Evolutionary conservation across 2,113 vertebrate species (phyloP).

Genomic region (Carettochelys insculpta): DNA sequence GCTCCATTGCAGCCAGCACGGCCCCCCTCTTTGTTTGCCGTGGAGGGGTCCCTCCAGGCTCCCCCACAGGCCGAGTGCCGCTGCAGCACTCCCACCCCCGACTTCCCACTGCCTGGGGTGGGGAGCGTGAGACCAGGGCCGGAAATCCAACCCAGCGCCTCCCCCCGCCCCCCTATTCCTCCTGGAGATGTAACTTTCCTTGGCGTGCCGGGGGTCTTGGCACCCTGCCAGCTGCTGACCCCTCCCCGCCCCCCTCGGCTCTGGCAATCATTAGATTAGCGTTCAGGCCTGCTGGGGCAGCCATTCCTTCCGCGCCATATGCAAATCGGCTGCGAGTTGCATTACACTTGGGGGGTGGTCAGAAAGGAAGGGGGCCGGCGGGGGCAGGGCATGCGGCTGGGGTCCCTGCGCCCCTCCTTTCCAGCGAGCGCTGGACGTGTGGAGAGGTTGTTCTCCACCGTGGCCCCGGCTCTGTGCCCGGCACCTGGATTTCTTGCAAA

Average conservation of each 20-base stretch:
- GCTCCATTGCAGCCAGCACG: too few species aligned
- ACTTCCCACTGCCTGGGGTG: background rate
- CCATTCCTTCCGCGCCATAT: background rate
- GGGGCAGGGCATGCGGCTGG: background rate
- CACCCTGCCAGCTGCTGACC: background rate
- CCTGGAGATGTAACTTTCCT: background rate
- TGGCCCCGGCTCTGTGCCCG: slow-evolving; percentile 57
- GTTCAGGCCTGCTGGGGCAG: background rate
- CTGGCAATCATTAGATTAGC: background rate
- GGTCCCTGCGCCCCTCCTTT: background rate
- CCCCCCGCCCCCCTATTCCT: background rate
- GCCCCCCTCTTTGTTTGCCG: background rate
- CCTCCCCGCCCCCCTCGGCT: background rate
- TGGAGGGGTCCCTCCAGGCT: background rate
- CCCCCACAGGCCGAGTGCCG: background rate
- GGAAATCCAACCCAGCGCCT: background rate
- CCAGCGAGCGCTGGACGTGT: background rate
- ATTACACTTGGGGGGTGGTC: background rate
- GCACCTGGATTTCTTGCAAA: slow-evolving; percentile 72
- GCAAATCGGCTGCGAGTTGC: background rate
- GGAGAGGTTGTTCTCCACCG: slow-evolving; percentile 16
- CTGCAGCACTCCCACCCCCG: background rate
- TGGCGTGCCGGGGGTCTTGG: background rate
- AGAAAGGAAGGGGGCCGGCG: background rate
- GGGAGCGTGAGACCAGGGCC: background rate